phyloP scores from a whole-genome alignment of 2,888 invertebrate genomes.

The Chironomus riparius region DNA sequence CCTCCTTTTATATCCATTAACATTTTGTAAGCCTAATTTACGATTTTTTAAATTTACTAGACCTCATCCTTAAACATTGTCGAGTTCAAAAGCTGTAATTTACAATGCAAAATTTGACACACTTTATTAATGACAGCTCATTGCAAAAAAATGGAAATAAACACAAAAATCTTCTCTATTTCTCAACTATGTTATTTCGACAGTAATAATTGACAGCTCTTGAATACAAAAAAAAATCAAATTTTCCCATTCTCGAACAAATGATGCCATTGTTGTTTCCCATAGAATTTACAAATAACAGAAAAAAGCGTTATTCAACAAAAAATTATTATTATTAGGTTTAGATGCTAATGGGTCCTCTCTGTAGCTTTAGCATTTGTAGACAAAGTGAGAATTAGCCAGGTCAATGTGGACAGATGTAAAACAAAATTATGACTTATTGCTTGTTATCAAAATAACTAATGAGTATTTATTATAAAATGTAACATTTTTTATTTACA shows the following conservation, averaged over 20 bases:
- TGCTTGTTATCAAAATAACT: background rate
- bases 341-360: background rate
- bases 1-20: too few relatives aligned
- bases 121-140: background rate
- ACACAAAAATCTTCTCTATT: background rate
- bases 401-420: background rate
- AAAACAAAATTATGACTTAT: background rate
- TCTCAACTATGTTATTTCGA: background rate
- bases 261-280: background rate
- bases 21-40: too few relatives aligned
- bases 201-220: background rate
- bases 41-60: too few relatives aligned
- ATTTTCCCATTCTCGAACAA: background rate
- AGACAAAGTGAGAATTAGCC: background rate
- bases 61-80: too few relatives aligned
- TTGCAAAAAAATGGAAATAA: background rate
- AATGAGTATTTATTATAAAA: background rate
- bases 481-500: too few relatives aligned
- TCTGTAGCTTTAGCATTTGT: background rate
- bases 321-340: background rate
- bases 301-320: background rate
- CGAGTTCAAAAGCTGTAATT: background rate
- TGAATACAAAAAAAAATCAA: background rate
- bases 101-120: background rate
- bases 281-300: background rate